A percentile compares a stretch with the other conserved stretches of the same genome.
These are phyloP conservation scores for Momotus momota DNA, from an alignment of 2,797 vertebrate species.

Conservation along the genomic window DNA sequence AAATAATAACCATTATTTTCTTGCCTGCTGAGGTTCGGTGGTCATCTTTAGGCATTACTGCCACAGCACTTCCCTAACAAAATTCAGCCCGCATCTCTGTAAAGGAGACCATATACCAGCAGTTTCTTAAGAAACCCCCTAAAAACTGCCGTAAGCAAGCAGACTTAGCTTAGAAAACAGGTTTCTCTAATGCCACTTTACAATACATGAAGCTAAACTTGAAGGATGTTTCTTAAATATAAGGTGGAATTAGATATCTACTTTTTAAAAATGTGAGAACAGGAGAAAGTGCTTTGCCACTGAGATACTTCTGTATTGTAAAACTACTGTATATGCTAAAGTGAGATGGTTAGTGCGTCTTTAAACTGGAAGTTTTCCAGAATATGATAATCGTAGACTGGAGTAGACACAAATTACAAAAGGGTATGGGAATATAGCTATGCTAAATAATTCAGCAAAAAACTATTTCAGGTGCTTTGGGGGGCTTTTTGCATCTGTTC, in stretches of 20 bases:
- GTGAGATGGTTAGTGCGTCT: not conserved
- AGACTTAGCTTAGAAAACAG: not conserved
- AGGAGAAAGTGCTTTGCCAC: not conserved
- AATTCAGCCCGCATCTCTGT: not conserved
- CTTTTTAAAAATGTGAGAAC: not conserved
- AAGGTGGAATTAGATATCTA: not conserved
- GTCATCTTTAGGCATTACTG: not conserved
- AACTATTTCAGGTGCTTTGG: not conserved
- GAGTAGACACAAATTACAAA: not conserved
- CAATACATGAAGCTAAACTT: not conserved
- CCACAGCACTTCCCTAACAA: not conserved
- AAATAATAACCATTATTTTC: not conserved
- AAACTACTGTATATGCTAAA: not conserved
- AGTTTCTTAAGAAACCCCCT: not conserved
- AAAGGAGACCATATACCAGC: fast-evolving
- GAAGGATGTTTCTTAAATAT: not conserved
- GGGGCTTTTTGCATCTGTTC: not conserved
- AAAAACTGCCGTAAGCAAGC: not conserved
- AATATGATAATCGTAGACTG: not conserved
- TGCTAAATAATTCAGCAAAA: conserved; percentile 6
- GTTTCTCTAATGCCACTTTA: not conserved
- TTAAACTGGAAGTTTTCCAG: not conserved
- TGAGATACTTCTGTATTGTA: not conserved
- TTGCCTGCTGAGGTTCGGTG: not conserved
- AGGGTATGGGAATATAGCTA: not conserved